These are phyloP conservation scores for Nycticebus coucang DNA, from an alignment of 2,113 vertebrate species.

Conservation along the genomic window DNA sequence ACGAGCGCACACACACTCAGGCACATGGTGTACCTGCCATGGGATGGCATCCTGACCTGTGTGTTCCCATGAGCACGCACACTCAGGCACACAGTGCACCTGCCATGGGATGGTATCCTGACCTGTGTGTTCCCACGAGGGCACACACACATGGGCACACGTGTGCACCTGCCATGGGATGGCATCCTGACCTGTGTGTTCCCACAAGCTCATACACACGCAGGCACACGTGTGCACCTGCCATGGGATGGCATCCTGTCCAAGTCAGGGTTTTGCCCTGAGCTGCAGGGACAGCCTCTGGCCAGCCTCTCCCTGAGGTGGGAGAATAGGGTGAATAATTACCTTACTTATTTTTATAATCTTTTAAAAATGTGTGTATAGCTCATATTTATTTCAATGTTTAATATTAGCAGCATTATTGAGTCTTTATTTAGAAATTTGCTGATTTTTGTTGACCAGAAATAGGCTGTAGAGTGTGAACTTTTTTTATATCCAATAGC, in stretches of 20 bases:
- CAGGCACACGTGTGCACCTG: too few species aligned
- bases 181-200: not conserved
- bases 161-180: too few species aligned
- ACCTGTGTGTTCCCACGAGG: too few species aligned
- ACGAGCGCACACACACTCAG: too few species aligned
- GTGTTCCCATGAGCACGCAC: too few species aligned
- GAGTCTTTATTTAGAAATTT: not conserved
- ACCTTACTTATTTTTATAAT: not conserved
- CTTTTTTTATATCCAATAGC: not conserved
- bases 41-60: too few species aligned
- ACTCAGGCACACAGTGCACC: too few species aligned
- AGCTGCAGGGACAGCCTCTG: not conserved
- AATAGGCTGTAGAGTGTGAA: not conserved
- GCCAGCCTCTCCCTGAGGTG: too few species aligned
- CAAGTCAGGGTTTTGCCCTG: not conserved
- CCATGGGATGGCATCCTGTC: not conserved
- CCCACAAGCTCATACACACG: too few species aligned
- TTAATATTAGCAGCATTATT: not conserved
- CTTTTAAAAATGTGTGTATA: not conserved
- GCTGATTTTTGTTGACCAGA: not conserved
- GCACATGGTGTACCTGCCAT: too few species aligned
- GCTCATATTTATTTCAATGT: not conserved
- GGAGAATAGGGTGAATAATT: not conserved
- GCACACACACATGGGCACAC: too few species aligned
- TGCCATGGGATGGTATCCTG: too few species aligned